Percentiles rank a stretch among this genome's conserved stretches.
phyloP scores from a whole-genome alignment of 2,888 invertebrate genomes.

The Podotricha telesiphe region DNA sequence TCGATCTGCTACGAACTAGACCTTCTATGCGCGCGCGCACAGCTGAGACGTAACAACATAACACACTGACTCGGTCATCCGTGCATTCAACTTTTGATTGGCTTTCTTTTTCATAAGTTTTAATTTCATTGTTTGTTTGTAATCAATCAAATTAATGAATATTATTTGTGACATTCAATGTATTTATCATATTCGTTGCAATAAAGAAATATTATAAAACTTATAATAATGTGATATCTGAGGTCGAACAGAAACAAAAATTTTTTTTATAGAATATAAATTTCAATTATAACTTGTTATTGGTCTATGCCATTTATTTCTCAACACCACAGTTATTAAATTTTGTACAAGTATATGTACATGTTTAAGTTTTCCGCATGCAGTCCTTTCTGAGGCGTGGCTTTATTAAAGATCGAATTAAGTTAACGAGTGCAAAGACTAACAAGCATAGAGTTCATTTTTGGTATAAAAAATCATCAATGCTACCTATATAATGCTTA shows the following conservation, averaged over 20 bases:
- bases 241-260: neutral
- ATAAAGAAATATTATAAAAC: neutral
- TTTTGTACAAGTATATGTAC: neutral
- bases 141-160: conserved; percentile 33
- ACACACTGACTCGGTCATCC: conserved; percentile 84
- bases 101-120: conserved; percentile 79
- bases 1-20: conserved; percentile 79
- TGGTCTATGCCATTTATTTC: neutral
- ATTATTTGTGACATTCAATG: neutral
- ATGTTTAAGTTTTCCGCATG: neutral
- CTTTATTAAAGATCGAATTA: conserved; percentile 16
- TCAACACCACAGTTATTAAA: neutral
- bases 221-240: neutral
- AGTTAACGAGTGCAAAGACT: neutral
- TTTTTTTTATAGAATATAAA: neutral
- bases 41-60: conserved; percentile 83
- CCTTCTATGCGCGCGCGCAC: conserved; percentile 82
- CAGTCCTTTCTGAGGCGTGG: neutral
- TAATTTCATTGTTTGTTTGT: conserved; percentile 58
- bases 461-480: neutral
- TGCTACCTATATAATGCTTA: neutral
- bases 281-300: neutral
- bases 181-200: conserved; percentile 3
- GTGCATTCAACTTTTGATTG: conserved; percentile 84
- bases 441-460: conserved; percentile 1